Base-by-base conservation (phyloP, 2,113 vertebrate species). In the Fulica atra region DNA sequence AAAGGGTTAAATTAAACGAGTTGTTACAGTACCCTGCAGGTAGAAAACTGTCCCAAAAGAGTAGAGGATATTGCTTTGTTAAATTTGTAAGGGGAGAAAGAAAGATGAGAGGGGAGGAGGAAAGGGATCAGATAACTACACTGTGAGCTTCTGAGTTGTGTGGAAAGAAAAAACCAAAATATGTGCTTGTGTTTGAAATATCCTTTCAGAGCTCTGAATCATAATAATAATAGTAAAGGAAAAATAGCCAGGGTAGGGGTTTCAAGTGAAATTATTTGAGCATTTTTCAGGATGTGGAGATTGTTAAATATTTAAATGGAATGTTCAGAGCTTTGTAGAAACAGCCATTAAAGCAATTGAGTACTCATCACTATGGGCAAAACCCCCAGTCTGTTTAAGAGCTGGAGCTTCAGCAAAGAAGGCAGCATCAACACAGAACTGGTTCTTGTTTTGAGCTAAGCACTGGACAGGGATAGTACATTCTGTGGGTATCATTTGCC, bases 1-100 rank as follows among this genome's bases (percentile, higher is more conserved):
- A 28, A 71, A 85, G 42, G 54, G 73, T 96, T 94, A 91, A 88
- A 74, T 92, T 90, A 84, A 95, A 44, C 2, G 9, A 80, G 29
- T 74, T 66, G n/a, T 76, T 91, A 60, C 51, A 48, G 73, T 82
- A 46, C 69, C 28, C 71, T 88, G 48, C 33, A 92, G 68, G n/a
- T 11, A 76, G 61, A 80, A 48, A 70, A 28, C 21, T 88, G 59
- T 68, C 72, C 82, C 74, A 29, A 40, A 70, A 74, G 73, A 86
- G 31, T 18, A 61, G 19, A 44, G 56, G 59, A 28, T 65, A 73
- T 74, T 44, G 12, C 44, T 81, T 88, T 56, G 54, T 76, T 53
- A 19, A 46, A 76, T 91, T 50, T 65, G 5, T 38, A n/a, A 88
- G 81, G 29, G 13, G 20, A 21, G 15, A 48, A 73, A 57, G 46